A percentile compares a stretch with the other conserved stretches of the same genome.
These are phyloP conservation scores for Pogoniulus pusillus DNA, from an alignment of 2,797 vertebrate species.

Conservation along the genomic window DNA sequence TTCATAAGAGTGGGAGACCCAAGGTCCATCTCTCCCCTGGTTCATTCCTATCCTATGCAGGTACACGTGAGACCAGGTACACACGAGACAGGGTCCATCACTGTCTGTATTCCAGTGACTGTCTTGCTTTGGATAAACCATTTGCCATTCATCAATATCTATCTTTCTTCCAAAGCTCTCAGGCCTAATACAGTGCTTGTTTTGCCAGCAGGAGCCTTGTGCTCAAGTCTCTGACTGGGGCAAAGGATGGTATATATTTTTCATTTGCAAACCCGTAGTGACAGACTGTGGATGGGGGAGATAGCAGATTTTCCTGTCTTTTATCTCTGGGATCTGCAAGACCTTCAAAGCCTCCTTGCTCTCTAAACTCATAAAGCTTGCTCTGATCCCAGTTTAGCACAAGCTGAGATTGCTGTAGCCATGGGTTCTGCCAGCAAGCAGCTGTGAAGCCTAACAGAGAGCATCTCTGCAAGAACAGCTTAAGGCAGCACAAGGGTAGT, in stretches of 20 bases:
- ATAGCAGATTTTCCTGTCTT: neutral
- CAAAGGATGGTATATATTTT: accelerated
- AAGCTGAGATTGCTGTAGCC: neutral
- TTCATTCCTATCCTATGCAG: neutral
- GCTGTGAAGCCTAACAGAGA: neutral
- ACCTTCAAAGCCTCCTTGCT: neutral
- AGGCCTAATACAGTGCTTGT: neutral
- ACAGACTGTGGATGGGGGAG: neutral
- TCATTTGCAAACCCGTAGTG: neutral
- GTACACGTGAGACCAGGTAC: neutral
- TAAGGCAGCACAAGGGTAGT: neutral
- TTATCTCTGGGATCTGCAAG: neutral
- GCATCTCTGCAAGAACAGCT: neutral
- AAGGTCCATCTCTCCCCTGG: neutral
- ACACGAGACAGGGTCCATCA: neutral
- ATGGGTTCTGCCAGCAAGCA: neutral
- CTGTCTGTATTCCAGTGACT: neutral
- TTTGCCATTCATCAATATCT: neutral
- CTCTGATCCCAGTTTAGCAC: neutral
- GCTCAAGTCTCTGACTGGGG: neutral
- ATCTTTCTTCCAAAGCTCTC: neutral
- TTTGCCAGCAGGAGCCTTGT: neutral
- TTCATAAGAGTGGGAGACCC: neutral
- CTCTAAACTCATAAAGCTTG: neutral
- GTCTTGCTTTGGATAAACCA: neutral